Base-by-base conservation (phyloP, 2,888 invertebrate species). In the Clivina fossor region DNA sequence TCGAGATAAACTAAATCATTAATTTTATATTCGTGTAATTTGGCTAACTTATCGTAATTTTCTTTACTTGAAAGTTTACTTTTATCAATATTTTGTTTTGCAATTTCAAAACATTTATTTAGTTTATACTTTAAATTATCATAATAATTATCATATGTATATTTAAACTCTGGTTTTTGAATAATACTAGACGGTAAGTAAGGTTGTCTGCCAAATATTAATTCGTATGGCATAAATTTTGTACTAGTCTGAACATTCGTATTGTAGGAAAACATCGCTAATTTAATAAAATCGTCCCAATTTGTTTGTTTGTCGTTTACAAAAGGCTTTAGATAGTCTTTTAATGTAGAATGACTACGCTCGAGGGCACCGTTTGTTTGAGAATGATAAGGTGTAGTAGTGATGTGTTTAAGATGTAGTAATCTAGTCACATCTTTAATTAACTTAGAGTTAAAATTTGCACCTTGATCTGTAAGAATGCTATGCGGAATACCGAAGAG, bases 251-350 rank as follows among this genome's bases (percentile, higher is more conserved):
- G 70, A 3, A 63, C 48, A 4, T 58, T 59, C 24, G 65, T 64
- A 28, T 69, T 68, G 54, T 71, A 71, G 1, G 65, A 49, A 43
- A 70, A 62, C 56, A 69, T 65, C 0, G 68, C 68, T 9, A 65
- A 63, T 4, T 50, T 46, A 4, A 71, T 11, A 53, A 62, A 66
- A n/a, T 58, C 54, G 30, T n/a, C n/a, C n/a, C n/a, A n/a, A n/a
- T n/a, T n/a, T n/a, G n/a, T n/a, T n/a, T n/a, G n/a, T n/a, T n/a
- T 68, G 67, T 69, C 70, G 33, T 66, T 63, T 1, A 68, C 64
- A 55, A 64, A 70, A 22, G 67, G 66, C 49, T 66, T 63, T 18
- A 69, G 41, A 40, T 66, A 67, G 24, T 67, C 63, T 32, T 62
- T 65, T 8, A 68, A 28, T 2, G 67, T 68, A 11, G 56, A 53